A percentile compares a stretch with the other conserved stretches of the same genome.
Conservation (phyloP, 1,140 invertebrate genomes). For the Drosophila sp. region DNA sequence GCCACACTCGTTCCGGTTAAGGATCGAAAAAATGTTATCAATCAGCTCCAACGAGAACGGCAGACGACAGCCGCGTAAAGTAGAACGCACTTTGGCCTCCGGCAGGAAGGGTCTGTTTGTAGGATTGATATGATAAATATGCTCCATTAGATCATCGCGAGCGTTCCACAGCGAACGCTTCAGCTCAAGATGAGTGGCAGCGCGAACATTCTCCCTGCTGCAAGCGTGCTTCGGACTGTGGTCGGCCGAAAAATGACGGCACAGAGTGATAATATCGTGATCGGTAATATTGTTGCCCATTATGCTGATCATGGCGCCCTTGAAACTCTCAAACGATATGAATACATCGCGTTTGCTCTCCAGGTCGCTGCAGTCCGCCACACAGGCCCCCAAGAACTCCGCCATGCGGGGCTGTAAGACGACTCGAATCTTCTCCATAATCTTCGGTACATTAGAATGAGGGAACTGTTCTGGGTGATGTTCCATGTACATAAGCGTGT, state of each 20-base stretch:
- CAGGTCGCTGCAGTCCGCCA: slow-evolving; percentile 50
- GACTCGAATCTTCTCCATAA: slow-evolving; percentile 88
- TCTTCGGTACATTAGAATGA: slow-evolving; percentile 87
- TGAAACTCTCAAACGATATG: slow-evolving; percentile 84
- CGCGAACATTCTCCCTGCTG: slow-evolving; percentile 81
- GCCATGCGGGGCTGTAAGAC: slow-evolving; percentile 82
- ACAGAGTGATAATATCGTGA: slow-evolving; percentile 90
- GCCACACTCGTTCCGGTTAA: slow-evolving; percentile 86
- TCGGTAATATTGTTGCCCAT: slow-evolving; percentile 88
- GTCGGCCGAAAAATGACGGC: slow-evolving; percentile 85
- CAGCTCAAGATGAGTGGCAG: slow-evolving; percentile 88
- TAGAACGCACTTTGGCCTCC: slow-evolving; percentile 85
- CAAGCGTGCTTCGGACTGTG: slow-evolving; percentile 81
- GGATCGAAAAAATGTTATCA: slow-evolving; percentile 87
- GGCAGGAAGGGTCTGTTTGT: slow-evolving; percentile 85
- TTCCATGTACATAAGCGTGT: slow-evolving; percentile 94
- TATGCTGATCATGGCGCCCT: slow-evolving; percentile 85
- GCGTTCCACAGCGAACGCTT: slow-evolving; percentile 88
- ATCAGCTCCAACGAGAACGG: slow-evolving; percentile 87
- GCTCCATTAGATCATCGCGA: slow-evolving; percentile 86
- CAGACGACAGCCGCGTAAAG: slow-evolving; percentile 86
- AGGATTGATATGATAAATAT: slow-evolving; percentile 87
- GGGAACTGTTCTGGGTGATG: slow-evolving; percentile 89
- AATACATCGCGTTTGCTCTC: slow-evolving; percentile 48
- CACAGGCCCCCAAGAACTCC: slow-evolving; percentile 47